Base-by-base conservation (phyloP, 2,113 vertebrate genomes). In the Anolis sagrei region DNA sequence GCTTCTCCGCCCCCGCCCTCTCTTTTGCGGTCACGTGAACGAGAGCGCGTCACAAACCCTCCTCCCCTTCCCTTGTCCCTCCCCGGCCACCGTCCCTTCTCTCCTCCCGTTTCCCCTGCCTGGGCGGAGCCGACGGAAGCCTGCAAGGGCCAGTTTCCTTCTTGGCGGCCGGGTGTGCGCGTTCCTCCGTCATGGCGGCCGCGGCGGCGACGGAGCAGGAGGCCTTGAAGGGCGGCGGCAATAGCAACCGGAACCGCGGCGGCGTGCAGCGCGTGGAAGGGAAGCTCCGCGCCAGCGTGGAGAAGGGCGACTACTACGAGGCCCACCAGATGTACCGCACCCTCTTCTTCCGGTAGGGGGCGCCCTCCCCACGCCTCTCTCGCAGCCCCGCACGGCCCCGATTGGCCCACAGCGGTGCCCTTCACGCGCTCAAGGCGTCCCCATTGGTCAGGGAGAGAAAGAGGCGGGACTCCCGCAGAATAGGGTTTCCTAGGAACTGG, bases 311-410 rank as follows among this genome's bases (percentile, higher is more conserved):
- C 84, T 99, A 99, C 89, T 99, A 99, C 85, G 98, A 99, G 92
- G 98, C 98, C 44, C 98, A 99, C 90, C 98, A 99, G 93, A 99
- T 99, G 98, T 99, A 99, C 93, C 98, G 98, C 91, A 99, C 98
- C 75, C 97, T 99, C 70, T 99, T 98, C 95, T 99, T 99, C 97
- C 98, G 98, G 98, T 99, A 94, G 87, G 39, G 32, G 51, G 39
- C 29, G 29, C 64, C 23, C 76, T n/a, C 49, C 36, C 64, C 66
- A 18, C 76, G 21, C 23, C 62, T 51, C 19, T 51, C 13, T 80
- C 74, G 54, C 27, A 80, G 68, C 84, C 2, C 27, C 36, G 16
- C 10, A 25, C 0, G 7, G 87, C 84, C 91, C 78, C 88, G 80
- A 94, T 94, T 96, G 85, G 89, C 13, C 61, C 23, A 0, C 0